Conservation (phyloP, 2,888 invertebrate species). For the Xestoiulus laeticollis region DNA sequence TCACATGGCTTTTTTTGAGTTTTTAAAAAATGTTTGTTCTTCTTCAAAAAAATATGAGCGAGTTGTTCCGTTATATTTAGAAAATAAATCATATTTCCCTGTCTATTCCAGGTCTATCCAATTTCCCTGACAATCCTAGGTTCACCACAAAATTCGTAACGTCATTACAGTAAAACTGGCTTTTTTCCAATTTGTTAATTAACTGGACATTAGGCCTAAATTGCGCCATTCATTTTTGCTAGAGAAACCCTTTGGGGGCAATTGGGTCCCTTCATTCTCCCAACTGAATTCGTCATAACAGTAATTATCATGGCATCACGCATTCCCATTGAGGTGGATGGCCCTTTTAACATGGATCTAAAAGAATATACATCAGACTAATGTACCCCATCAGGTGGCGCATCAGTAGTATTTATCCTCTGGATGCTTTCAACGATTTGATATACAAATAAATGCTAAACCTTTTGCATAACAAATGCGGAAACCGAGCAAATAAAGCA, state of each 20-base stretch:
- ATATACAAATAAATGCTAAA: neutral
- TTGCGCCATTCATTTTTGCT: neutral
- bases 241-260: neutral
- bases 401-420: neutral
- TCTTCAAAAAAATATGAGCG: too few relatives aligned
- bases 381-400: neutral
- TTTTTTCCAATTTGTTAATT: neutral
- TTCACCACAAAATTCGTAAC: too few relatives aligned
- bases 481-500: slow-evolving; percentile 9
- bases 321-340: neutral
- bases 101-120: too few relatives aligned
- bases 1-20: too few relatives aligned
- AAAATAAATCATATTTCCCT: too few relatives aligned
- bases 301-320: neutral
- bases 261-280: neutral
- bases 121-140: too few relatives aligned
- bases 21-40: too few relatives aligned
- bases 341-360: neutral
- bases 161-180: neutral
- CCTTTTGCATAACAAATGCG: neutral
- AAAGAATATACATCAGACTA: neutral
- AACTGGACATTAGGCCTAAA: neutral
- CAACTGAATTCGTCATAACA: neutral
- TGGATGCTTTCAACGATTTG: neutral
- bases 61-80: too few relatives aligned